Evolutionary conservation across 2,113 vertebrate genomes (phyloP).

Genomic region (Anarrhichthys ocellatus): DNA sequence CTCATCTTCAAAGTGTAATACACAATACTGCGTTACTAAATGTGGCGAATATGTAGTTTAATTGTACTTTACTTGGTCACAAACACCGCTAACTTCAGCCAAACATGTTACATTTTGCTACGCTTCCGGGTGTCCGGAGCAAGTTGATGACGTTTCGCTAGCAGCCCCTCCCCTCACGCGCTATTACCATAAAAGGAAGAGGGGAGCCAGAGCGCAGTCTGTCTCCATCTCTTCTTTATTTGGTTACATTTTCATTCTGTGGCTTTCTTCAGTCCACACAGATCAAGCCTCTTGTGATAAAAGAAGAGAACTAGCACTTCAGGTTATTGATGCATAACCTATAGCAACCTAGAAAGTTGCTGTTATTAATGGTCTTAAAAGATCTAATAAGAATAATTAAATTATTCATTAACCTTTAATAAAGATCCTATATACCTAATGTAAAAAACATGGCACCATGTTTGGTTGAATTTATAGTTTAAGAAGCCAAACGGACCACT

Average conservation of each 20-base stretch:
- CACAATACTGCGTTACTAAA: background rate
- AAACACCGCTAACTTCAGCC: conserved; percentile 25
- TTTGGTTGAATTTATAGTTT: background rate
- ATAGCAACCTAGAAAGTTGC: background rate
- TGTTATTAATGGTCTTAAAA: background rate
- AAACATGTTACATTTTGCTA: conserved; percentile 39
- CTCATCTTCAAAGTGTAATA: conserved; percentile 61
- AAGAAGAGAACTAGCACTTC: background rate
- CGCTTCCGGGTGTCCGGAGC: conserved; percentile 67
- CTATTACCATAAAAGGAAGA: conserved; percentile 73
- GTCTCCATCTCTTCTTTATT: conserved; percentile 57
- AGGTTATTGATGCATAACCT: background rate
- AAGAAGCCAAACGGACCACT: background rate
- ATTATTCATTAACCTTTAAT: background rate
- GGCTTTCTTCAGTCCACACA: background rate
- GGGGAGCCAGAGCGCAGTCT: background rate
- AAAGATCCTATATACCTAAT: background rate
- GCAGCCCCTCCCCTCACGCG: background rate
- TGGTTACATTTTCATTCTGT: conserved; percentile 59
- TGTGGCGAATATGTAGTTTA: background rate
- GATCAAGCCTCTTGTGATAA: background rate
- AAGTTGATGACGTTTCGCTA: conserved; percentile 61
- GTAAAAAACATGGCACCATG: background rate
- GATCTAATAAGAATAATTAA: background rate
- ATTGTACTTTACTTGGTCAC: background rate